phyloP scores from a whole-genome alignment of 2,797 vertebrate genomes.

The Myripristis jacobus region DNA sequence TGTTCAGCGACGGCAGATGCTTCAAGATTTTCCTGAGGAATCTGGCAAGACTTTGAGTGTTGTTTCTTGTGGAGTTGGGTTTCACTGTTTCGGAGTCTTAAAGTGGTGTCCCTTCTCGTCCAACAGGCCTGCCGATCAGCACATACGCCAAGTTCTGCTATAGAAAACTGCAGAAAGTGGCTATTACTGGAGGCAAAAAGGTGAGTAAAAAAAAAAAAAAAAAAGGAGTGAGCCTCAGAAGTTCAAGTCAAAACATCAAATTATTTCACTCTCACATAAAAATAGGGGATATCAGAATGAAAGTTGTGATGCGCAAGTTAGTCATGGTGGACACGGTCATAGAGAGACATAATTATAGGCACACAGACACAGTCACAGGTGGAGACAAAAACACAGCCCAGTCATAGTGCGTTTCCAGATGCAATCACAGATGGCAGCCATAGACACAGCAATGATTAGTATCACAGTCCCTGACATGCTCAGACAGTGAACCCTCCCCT shows the following conservation, averaged over 20 bases:
- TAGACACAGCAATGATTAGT: slow-evolving; percentile 51
- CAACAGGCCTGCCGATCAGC: slow-evolving; percentile 89
- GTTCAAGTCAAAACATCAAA: neutral
- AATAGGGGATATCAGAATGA: slow-evolving; percentile 19
- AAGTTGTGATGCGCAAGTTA: slow-evolving; percentile 41
- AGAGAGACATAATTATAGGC: slow-evolving; percentile 69
- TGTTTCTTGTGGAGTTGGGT: slow-evolving; percentile 19
- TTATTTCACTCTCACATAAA: slow-evolving; percentile 9
- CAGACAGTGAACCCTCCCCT: slow-evolving; percentile 51
- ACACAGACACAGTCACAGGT: slow-evolving; percentile 52
- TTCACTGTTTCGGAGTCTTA: slow-evolving; percentile 20
- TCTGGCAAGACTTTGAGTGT: slow-evolving; percentile 25
- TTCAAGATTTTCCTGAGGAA: slow-evolving; percentile 39
- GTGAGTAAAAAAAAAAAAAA: slow-evolving; percentile 69
- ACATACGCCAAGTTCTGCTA: slow-evolving; percentile 92
- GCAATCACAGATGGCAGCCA: slow-evolving; percentile 33
- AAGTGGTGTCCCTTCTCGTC: slow-evolving; percentile 35
- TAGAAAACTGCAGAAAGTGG: slow-evolving; percentile 91
- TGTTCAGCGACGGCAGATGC: slow-evolving; percentile 40
- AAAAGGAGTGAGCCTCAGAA: neutral
- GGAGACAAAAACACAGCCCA: slow-evolving; percentile 62
- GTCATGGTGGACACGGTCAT: slow-evolving; percentile 45
- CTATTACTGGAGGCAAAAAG: slow-evolving; percentile 92
- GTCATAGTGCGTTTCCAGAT: slow-evolving; percentile 58
- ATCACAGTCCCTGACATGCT: slow-evolving; percentile 21